Base-by-base conservation (phyloP, 53 echinoderm and acorn worm species). In the Crossaster papposus region DNA sequence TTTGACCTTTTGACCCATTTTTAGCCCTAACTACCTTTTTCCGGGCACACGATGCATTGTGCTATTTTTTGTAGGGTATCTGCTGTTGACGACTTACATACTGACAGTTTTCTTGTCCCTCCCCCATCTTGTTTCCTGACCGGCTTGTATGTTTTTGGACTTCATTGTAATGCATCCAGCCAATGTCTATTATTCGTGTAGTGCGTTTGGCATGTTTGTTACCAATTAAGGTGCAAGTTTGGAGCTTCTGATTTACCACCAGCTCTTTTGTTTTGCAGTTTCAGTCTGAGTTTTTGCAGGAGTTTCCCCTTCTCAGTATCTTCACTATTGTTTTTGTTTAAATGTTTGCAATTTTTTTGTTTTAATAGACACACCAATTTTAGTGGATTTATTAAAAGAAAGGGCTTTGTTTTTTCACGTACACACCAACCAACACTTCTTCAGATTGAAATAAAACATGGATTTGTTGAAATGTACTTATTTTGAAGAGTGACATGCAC, bases 81-180 rank as follows among this genome's bases (percentile, higher is more conserved):
- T 33, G 53, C 33, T 29, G 74, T 58, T 22, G 52, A 75, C 30
- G 52, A 26, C 36, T 75, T 86, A 29, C 53, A n/a, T 22, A 86
- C 75, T 31, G 86, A 20, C 51, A 86, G 54, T 50, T 74, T 30
- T 26, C 86, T 38, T 24, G 76, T 75, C 23, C 86, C 86, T 51
- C 86, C 86, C 22, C 86, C 86, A 24, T 86, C 17, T 76, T 74
- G 86, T 51, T 86, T 86, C 30, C 85, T n/a, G 29, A 85, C 72
- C n/a, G 4, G 85, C 52, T 85, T 85, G 72, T 64, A 83, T 30
- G 37, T 28, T 68, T 70, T 24, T 36, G 35, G 20, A 35, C 71
- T 70, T 71, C 65, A 72, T 85, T 52, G 14, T 65, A 86, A 36
- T 86, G 53, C 29, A 52, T 22, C 86, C 86, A 86, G 2, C 75